These are phyloP conservation scores for Himalopsyche anomala DNA, from an alignment of 2,888 invertebrate species.

Conservation along the genomic window DNA sequence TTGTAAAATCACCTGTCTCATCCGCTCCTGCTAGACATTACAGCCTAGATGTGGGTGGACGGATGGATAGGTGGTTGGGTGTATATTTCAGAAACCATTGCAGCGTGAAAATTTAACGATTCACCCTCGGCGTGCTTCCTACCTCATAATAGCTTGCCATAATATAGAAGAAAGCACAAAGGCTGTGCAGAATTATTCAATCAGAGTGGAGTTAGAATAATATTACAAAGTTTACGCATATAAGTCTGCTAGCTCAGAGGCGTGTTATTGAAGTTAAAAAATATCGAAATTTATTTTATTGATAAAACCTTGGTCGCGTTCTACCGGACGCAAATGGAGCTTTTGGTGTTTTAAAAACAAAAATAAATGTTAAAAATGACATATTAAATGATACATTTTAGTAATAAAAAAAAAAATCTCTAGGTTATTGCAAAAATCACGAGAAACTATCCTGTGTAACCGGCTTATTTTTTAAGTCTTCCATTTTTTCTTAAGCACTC, in stretches of 20 bases:
- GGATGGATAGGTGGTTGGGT: background rate
- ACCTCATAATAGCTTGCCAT: background rate
- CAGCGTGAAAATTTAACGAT: conserved; percentile 26
- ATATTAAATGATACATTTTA: no score
- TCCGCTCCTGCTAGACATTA: background rate
- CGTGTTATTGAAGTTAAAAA: background rate
- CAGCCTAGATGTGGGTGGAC: background rate
- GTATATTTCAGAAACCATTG: conserved; percentile 27
- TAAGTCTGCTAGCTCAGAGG: background rate
- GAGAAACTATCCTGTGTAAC: no score
- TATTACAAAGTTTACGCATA: background rate
- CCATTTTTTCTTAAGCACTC: no score
- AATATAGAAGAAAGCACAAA: conserved; percentile 26
- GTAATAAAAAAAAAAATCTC: no score
- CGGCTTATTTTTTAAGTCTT: no score
- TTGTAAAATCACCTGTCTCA: background rate
- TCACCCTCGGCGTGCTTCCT: conserved; percentile 19
- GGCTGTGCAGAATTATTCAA: conserved; percentile 14
- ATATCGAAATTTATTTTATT: background rate
- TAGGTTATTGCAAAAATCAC: no score
- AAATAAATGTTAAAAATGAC: no score
- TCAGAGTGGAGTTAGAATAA: background rate
- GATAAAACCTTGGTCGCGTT: background rate
- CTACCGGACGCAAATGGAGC: no score
- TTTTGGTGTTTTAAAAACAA: no score